These are phyloP conservation scores for Oncorhynchus gorbuscha DNA, from an alignment of 2,113 vertebrate species.

Conservation along the genomic window DNA sequence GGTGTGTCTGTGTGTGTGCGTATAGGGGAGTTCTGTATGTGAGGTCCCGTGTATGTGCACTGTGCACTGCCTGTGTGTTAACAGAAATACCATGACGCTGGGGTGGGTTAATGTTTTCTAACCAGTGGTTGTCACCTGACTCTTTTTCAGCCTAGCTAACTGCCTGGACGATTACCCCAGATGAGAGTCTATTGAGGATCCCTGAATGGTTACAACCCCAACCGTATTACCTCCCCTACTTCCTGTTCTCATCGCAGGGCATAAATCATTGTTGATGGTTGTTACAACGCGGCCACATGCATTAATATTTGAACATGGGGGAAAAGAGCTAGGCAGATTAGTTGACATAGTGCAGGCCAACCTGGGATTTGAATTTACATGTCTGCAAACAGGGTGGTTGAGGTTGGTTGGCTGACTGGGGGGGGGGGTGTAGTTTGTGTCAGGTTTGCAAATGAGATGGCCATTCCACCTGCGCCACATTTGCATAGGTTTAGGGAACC, in stretches of 20 bases:
- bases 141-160: slow-evolving; percentile 21
- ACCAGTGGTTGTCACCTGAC: slow-evolving; percentile 45
- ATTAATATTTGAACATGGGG: slow-evolving; percentile 49
- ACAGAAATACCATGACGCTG: background rate
- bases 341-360: slow-evolving; percentile 16
- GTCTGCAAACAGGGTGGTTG: background rate
- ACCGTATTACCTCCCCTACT: slow-evolving; percentile 30
- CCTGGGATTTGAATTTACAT: slow-evolving; percentile 54
- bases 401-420: background rate
- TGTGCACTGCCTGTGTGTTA: background rate
- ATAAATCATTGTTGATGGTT: slow-evolving; percentile 40
- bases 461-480: slow-evolving; percentile 54
- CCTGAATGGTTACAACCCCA: slow-evolving; percentile 19
- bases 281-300: slow-evolving; percentile 23
- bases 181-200: background rate
- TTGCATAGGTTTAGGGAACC: slow-evolving; percentile 66
- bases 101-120: slow-evolving; percentile 31
- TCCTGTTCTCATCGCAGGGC: slow-evolving; percentile 37
- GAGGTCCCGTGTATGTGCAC: background rate
- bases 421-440: background rate
- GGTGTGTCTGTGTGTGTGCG: no score
- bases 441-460: slow-evolving; percentile 57
- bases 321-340: slow-evolving; percentile 24
- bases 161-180: slow-evolving; percentile 28
- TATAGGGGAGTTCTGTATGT: no score